Conservation (phyloP, 2,113 vertebrate genomes). For the Protomyctophum bolini region DNA sequence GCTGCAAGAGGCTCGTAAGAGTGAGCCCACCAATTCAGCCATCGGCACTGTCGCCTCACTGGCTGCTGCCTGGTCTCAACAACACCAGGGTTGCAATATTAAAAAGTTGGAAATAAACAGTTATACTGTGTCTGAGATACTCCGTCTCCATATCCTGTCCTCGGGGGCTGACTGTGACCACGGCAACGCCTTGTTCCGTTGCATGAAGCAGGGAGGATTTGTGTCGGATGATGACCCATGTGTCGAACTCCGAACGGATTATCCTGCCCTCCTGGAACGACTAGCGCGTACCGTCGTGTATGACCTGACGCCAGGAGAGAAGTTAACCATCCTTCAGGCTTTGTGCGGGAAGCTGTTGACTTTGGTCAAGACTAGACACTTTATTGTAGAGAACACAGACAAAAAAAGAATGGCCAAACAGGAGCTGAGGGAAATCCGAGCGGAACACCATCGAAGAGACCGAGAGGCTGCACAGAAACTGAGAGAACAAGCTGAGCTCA, state of each 20-base stretch:
- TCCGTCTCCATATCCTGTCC: constrained; percentile 94
- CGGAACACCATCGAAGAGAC: constrained; percentile 90
- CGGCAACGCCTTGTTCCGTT: constrained; percentile 92
- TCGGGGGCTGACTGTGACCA: constrained; percentile 93
- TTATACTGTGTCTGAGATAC: constrained; percentile 97
- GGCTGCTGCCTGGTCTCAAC: constrained; percentile 96
- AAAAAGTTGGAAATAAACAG: constrained; percentile 97
- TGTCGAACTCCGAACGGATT: constrained; percentile 88
- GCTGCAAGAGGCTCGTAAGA: constrained; percentile 90
- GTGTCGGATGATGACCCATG: constrained; percentile 92
- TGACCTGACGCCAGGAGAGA: constrained; percentile 91
- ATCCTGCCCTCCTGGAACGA: constrained; percentile 88
- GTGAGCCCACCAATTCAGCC: constrained; percentile 88
- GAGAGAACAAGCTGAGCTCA: no score
- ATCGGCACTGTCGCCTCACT: constrained; percentile 89
- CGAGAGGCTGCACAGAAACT: constrained; percentile 87
- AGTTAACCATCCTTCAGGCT: constrained; percentile 93
- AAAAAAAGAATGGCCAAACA: constrained; percentile 88
- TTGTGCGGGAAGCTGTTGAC: constrained; percentile 93
- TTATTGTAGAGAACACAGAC: constrained; percentile 94
- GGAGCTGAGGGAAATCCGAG: constrained; percentile 92
- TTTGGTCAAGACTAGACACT: constrained; percentile 90
- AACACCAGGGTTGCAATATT: constrained; percentile 95
- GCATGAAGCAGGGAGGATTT: constrained; percentile 96
- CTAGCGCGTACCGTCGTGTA: constrained; percentile 90